These are phyloP conservation scores for Cataglyphis livida DNA, from an alignment of 2,888 invertebrate species.

Conservation along the genomic window DNA sequence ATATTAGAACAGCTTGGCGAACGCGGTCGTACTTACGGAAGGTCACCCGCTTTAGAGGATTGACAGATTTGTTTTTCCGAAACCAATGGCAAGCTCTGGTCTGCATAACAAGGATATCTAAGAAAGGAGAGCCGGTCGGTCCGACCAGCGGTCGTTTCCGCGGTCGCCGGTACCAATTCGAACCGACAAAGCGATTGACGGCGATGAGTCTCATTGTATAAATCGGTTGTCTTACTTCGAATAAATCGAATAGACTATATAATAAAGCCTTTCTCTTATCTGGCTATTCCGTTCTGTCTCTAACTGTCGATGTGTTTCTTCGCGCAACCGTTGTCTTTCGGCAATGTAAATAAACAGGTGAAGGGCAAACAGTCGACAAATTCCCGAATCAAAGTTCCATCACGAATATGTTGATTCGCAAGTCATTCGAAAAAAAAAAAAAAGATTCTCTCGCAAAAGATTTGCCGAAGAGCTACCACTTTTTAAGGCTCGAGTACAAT, in stretches of 20 bases:
- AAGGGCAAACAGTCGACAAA: slow-evolving; percentile 64
- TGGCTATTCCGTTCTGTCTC: background rate
- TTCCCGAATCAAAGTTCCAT: slow-evolving; percentile 21
- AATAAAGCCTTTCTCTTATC: slow-evolving; percentile 5
- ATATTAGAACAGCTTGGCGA: background rate
- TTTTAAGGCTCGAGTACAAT: background rate
- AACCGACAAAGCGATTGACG: slow-evolving; percentile 61
- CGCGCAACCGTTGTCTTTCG: slow-evolving; percentile 42
- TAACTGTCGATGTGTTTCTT: slow-evolving; percentile 1
- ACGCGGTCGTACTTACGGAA: slow-evolving; percentile 79
- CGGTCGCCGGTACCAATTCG: slow-evolving; percentile 79
- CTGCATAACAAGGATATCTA: slow-evolving; percentile 79
- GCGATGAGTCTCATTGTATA: slow-evolving; percentile 74
- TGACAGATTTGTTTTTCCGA: slow-evolving; percentile 72
- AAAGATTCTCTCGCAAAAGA: background rate
- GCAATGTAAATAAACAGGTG: slow-evolving; percentile 57
- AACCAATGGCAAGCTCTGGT: slow-evolving; percentile 81
- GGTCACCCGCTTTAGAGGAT: slow-evolving; percentile 73
- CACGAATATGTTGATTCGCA: slow-evolving; percentile 9
- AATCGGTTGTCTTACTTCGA: background rate
- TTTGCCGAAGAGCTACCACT: background rate
- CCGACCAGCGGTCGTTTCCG: slow-evolving; percentile 81
- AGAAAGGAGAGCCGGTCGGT: slow-evolving; percentile 81
- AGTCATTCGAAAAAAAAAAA: slow-evolving; percentile 14
- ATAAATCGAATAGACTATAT: background rate